Conservation (phyloP, 2,113 vertebrate species). For the Gyps fulvus region DNA sequence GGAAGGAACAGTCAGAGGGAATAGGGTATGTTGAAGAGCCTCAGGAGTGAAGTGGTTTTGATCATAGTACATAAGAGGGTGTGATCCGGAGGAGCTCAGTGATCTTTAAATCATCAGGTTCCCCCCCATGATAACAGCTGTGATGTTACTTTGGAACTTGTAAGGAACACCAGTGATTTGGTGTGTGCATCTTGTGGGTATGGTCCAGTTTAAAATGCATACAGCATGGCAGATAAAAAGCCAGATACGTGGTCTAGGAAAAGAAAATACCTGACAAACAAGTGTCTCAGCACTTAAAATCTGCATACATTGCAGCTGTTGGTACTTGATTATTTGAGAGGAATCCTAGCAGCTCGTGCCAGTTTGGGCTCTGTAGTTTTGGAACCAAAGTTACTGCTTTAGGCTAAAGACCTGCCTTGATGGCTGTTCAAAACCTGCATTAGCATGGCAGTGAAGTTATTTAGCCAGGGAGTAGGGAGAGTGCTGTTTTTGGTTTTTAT, state of each 20-base stretch:
- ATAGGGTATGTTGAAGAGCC: not conserved
- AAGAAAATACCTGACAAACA: not conserved
- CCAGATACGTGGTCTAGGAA: not conserved
- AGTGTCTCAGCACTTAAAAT: not conserved
- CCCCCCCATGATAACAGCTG: not conserved
- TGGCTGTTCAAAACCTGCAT: not conserved
- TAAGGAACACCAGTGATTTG: not conserved
- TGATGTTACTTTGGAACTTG: not conserved
- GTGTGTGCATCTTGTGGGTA: not conserved
- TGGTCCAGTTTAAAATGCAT: not conserved
- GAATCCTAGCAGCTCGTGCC: not conserved
- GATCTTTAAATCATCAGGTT: not conserved
- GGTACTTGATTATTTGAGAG: not conserved
- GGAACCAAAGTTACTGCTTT: not conserved
- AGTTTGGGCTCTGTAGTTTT: not conserved
- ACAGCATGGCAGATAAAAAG: not conserved
- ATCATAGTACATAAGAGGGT: not conserved
- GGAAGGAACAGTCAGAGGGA: not conserved
- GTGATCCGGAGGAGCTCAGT: not conserved
- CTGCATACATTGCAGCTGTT: not conserved
- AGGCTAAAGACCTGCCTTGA: not conserved
- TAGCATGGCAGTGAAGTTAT: fast-evolving
- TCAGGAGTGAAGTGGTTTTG: not conserved
- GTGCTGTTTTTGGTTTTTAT: fast-evolving
- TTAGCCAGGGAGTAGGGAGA: not conserved